Conservation (phyloP, 2,888 invertebrate genomes). For the Macrosoma leucophasiata region DNA sequence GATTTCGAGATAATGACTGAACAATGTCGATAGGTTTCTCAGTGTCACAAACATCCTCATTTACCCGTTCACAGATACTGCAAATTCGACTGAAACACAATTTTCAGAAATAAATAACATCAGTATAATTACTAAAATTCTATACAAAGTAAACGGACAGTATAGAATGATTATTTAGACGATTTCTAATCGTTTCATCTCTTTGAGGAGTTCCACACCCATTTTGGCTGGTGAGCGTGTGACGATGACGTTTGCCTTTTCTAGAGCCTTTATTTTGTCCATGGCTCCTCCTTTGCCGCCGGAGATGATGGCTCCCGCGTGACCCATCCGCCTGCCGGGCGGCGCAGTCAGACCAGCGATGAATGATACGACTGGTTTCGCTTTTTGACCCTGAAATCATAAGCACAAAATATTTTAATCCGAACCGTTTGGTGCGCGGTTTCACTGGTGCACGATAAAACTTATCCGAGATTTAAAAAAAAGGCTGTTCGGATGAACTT, state of each 20-base stretch:
- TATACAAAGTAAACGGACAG: conserved; percentile 49
- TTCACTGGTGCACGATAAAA: too few species aligned
- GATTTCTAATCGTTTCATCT: conserved; percentile 88
- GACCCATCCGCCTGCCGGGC: conserved; percentile 98
- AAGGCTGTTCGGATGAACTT: too few species aligned
- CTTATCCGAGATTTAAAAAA: too few species aligned
- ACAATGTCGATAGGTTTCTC: conserved; percentile 14
- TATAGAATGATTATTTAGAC: conserved; percentile 53
- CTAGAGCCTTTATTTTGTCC: conserved; percentile 97
- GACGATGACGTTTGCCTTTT: conserved; percentile 94
- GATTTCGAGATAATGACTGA: conserved; percentile 20
- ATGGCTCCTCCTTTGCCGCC: conserved; percentile 99
- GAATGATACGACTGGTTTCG: conserved; percentile 98
- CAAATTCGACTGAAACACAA: conserved; percentile 36
- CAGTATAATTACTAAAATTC: conserved; percentile 53
- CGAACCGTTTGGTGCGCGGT: too few species aligned
- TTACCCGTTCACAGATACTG: conserved; percentile 22
- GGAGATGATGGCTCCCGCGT: conserved; percentile 99
- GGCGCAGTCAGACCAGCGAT: conserved; percentile 99
- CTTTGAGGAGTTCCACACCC: conserved; percentile 91
- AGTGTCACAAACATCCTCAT: conserved; percentile 33
- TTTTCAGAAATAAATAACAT: conserved; percentile 55
- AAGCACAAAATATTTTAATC: conserved; percentile 13
- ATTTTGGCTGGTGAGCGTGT: conserved; percentile 97
- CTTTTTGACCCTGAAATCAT: conserved; percentile 82